phyloP scores from a whole-genome alignment of 1,140 invertebrate species.

The Lucilia sericata region DNA sequence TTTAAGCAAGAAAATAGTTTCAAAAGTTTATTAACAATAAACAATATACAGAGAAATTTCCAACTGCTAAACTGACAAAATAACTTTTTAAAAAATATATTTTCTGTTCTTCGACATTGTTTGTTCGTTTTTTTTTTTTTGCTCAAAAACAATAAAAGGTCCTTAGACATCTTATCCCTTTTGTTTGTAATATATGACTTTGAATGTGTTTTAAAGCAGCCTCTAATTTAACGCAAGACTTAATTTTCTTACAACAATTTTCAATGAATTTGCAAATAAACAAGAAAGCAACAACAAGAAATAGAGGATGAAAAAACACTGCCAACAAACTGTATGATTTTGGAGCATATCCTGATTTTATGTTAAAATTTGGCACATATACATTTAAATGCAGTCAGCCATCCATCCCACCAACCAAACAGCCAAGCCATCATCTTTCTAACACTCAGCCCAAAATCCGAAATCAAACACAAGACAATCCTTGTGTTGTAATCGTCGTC shows the following conservation, averaged over 20 bases:
- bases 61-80: no score
- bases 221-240: slow-evolving; percentile 43
- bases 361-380: slow-evolving; percentile 31
- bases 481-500: not conserved
- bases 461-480: not conserved
- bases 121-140: no score
- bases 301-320: no score
- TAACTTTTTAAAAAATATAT: no score
- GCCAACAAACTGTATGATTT: not conserved
- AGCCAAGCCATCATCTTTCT: not conserved
- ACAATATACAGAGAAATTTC: no score
- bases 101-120: no score
- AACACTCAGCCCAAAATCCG: no score
- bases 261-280: not conserved
- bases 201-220: slow-evolving; percentile 32
- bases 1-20: no score
- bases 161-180: slow-evolving; percentile 33
- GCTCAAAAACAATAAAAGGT: not conserved
- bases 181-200: slow-evolving; percentile 16
- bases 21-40: no score
- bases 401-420: not conserved
- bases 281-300: not conserved
- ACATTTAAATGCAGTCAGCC: not conserved
- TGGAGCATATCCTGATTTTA: slow-evolving; percentile 15
- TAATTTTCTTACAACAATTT: slow-evolving; percentile 23